phyloP scores from a whole-genome alignment of 2,888 invertebrate species.

The Anthrax anthrax region DNA sequence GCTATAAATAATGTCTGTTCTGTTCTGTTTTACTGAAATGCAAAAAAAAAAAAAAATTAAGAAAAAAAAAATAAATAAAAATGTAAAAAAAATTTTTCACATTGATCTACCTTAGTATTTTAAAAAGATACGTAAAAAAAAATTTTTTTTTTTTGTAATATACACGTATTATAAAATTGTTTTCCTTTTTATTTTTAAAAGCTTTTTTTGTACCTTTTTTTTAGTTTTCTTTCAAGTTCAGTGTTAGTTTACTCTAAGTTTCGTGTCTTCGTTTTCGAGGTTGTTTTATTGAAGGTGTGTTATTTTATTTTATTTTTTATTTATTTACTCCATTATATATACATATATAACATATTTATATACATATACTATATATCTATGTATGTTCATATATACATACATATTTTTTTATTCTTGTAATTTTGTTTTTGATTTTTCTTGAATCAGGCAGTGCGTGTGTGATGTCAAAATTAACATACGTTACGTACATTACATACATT shows the following conservation, averaged over 20 bases:
- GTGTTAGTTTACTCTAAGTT: not conserved
- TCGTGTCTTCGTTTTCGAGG: constrained; percentile 5
- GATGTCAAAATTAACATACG: constrained; percentile 20
- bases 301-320: constrained; percentile 6
- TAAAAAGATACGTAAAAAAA: too few species aligned
- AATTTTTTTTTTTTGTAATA: too few species aligned
- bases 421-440: too few species aligned
- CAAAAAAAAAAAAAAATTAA: too few species aligned
- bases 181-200: not conserved
- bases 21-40: not conserved
- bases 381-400: too few species aligned
- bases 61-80: too few species aligned
- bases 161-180: too few species aligned
- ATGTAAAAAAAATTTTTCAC: not conserved
- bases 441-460: constrained; percentile 15
- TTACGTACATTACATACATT: constrained; percentile 7
- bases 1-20: constrained; percentile 11
- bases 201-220: not conserved
- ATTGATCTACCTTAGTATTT: not conserved
- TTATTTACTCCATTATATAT: too few species aligned
- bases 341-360: not conserved
- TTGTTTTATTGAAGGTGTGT: constrained; percentile 7
- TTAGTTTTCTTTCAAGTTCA: not conserved
- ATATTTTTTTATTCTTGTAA: too few species aligned
- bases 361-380: too few species aligned